A percentile compares a stretch with the other conserved stretches of the same genome.
Evolutionary conservation across 2,888 invertebrate genomes (phyloP).

Genomic region (Limenitis camilla): DNA sequence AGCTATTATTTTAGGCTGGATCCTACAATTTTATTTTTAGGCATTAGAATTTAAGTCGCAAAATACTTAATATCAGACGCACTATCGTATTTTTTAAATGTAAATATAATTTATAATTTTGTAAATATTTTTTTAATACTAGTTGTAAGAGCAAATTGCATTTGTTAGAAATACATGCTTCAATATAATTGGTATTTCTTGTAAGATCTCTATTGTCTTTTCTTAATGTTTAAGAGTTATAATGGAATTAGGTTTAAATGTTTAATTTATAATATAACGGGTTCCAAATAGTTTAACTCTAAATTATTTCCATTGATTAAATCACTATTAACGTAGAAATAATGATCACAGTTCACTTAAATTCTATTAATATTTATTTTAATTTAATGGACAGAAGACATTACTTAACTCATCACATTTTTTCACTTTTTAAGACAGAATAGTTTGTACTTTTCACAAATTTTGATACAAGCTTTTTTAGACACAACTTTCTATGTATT

Average conservation of each 20-base stretch:
- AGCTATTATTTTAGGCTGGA: not conserved
- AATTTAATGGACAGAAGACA: not conserved
- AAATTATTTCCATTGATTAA: conserved; percentile 5
- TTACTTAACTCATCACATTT: not conserved
- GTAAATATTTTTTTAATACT: conserved; percentile 38
- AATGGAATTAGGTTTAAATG: conserved; percentile 1
- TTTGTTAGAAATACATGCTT: conserved; percentile 18
- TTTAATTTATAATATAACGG: conserved; percentile 11
- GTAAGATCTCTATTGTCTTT: conserved; percentile 15
- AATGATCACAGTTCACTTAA: conserved; percentile 2
- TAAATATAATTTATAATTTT: conserved; percentile 41
- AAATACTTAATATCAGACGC: conserved; percentile 8
- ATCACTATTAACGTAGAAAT: not conserved
- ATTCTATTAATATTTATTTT: not conserved
- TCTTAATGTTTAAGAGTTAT: conserved; percentile 9
- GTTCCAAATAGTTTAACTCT: conserved; percentile 19
- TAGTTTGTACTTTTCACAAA: not conserved
- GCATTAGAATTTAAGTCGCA: not conserved
- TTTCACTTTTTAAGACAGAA: not conserved
- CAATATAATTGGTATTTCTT: conserved; percentile 14
- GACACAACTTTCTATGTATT: no score
- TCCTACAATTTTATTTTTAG: not conserved
- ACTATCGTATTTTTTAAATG: conserved; percentile 18
- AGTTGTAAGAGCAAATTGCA: conserved; percentile 20
- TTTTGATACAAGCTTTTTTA: conserved; percentile 4